A percentile compares a stretch with the other conserved stretches of the same genome.
Evolutionary conservation across 2,888 invertebrate species (phyloP).

Genomic region (Idaea aversata): DNA sequence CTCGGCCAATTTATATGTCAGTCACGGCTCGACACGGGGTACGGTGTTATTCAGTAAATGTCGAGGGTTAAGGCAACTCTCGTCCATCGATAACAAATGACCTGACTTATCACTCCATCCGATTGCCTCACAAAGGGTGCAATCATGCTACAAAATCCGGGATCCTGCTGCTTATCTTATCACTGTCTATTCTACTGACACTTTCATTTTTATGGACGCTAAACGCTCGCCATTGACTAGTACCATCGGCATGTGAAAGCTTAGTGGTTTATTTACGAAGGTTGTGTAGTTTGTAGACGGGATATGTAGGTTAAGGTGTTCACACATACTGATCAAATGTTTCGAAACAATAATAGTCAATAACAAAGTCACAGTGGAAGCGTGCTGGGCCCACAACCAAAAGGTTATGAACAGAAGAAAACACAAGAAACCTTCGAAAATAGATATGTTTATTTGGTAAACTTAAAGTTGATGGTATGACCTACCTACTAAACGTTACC

Average conservation of each 20-base stretch:
- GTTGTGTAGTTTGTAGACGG: background rate
- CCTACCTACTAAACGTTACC: background rate
- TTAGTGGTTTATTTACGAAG: conserved; percentile 2
- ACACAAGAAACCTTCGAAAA: background rate
- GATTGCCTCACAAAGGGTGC: conserved; percentile 7
- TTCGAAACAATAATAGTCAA: background rate
- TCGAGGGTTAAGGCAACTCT: conserved; percentile 17
- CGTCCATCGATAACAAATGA: conserved; percentile 13
- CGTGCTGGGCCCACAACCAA: background rate
- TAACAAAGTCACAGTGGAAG: background rate
- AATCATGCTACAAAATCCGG: conserved; percentile 12
- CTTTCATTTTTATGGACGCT: conserved; percentile 6
- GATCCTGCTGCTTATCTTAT: conserved; percentile 20
- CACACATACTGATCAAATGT: conserved; percentile 2
- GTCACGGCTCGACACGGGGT: background rate
- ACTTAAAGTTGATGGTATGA: background rate
- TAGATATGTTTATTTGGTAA: background rate
- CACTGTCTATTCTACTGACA: conserved; percentile 4
- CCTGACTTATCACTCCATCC: conserved; percentile 13
- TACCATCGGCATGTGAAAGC: conserved; percentile 3
- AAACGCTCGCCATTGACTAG: background rate
- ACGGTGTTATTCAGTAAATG: conserved; percentile 7
- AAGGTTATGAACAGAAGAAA: background rate
- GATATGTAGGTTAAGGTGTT: background rate
- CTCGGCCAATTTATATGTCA: background rate